Evolutionary conservation across 2,113 vertebrate species (phyloP), one percentile per base, ranked within the genome.

Genomic region (Rhizomys pruinosus): DNA sequence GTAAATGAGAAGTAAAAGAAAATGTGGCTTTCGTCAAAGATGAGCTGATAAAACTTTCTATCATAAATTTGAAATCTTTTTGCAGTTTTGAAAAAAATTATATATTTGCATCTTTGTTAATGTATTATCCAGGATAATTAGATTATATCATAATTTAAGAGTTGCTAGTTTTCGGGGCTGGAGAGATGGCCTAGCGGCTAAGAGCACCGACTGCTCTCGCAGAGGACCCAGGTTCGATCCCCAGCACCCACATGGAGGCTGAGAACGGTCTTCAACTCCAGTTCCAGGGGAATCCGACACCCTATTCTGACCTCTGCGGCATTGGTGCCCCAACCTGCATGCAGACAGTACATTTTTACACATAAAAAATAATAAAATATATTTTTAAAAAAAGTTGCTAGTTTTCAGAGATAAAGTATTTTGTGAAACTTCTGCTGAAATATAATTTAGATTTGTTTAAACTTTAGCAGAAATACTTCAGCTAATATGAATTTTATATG

Each of bases 91-190:
- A n/a, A 59, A 90, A 71, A 80, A 78, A 79, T 44, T 16, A 32
- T 80, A 34, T 73, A 42, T 84, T 81, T 76, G 5, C 32, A 12
- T 84, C 29, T 90, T 79, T 85, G 44, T 68, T 84, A 80, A 59
- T 34, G 1, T 69, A 61, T 87, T 88, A 68, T 85, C 13, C 5
- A 81, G 57, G 12, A 85, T 89, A 87, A 74, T 61, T 90, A 91
- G 8, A 44, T 71, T 34, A 22, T 71, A 59, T 57, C 12, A 82
- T 80, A 84, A 29, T 66, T 84, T 94, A 95, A 87, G 8, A 61
- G 87, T 91, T 94, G 32, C 80, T 94, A 11, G 57, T 29, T 93
- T 95, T 94, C 78, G 93, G 90, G 90, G 57, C n/a, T n/a, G n/a
- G n/a, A n/a, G n/a, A n/a, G n/a, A n/a, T n/a, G n/a, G n/a, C n/a